Evolutionary conservation across 2,797 vertebrate species (phyloP).

Genomic region (Scolopax rusticola): DNA sequence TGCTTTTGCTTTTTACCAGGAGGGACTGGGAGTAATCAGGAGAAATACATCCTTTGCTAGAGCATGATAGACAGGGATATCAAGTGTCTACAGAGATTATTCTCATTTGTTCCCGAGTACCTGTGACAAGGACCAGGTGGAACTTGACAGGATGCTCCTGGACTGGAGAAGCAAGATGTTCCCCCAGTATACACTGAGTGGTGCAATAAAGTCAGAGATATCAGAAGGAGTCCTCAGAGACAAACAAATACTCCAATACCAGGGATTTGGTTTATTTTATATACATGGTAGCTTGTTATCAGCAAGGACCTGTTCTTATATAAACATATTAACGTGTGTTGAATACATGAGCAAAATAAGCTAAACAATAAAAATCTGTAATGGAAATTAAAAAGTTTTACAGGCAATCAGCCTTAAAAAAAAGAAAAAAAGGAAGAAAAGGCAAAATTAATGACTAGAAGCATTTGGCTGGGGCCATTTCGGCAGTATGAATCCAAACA

Average conservation of each 20-base stretch:
- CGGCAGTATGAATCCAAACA: not conserved
- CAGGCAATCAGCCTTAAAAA: not conserved
- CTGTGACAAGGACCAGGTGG: not conserved
- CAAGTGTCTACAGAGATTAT: not conserved
- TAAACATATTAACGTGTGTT: not conserved
- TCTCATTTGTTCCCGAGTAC: not conserved
- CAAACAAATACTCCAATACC: not conserved
- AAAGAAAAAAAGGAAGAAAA: not conserved
- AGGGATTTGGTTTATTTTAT: not conserved
- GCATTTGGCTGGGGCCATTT: not conserved
- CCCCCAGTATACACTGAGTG: not conserved
- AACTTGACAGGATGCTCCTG: not conserved
- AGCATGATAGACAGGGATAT: not conserved
- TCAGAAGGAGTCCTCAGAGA: not conserved
- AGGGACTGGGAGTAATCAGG: not conserved
- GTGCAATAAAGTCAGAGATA: not conserved
- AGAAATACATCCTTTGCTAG: not conserved
- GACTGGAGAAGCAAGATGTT: not conserved
- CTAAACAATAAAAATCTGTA: not conserved
- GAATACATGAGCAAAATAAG: not conserved
- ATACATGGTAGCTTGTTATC: not conserved
- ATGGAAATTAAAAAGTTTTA: not conserved
- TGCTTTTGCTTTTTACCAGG: not conserved
- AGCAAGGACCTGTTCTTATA: not conserved
- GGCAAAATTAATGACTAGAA: not conserved